These are phyloP conservation scores for Vireo griseus DNA, from an alignment of 2,797 vertebrate genomes.

Conservation along the genomic window DNA sequence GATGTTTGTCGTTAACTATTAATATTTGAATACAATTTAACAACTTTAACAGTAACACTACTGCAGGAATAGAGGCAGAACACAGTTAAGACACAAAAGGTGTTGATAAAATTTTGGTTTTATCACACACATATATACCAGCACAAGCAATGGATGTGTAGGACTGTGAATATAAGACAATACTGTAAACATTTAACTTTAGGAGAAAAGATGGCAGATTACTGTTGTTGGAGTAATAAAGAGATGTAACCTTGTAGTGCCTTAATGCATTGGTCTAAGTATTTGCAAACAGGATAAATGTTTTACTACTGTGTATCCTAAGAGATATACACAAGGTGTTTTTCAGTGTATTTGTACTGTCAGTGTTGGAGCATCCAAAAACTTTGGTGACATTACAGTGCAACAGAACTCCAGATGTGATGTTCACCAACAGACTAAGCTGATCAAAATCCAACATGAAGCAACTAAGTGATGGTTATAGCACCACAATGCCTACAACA, in stretches of 20 bases:
- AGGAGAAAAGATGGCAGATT: not conserved
- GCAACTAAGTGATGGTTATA: not conserved
- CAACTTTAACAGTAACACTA: not conserved
- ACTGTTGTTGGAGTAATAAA: not conserved
- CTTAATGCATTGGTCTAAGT: not conserved
- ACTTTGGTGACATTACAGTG: not conserved
- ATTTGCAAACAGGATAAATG: not conserved
- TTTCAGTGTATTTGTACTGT: not conserved
- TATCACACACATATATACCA: not conserved
- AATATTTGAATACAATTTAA: slow-evolving; percentile 1
- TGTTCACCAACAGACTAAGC: not conserved
- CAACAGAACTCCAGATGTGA: not conserved
- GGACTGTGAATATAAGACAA: not conserved
- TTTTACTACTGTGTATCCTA: not conserved
- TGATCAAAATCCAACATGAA: not conserved
- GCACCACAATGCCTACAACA: not conserved
- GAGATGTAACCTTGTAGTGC: not conserved
- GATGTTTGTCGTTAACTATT: slow-evolving; percentile 18
- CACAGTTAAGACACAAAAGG: not conserved
- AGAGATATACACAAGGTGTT: not conserved
- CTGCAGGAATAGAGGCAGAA: not conserved
- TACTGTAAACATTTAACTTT: not conserved
- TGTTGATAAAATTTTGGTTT: not conserved
- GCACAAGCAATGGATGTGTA: not conserved
- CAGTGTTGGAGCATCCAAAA: not conserved